phyloP scores from a whole-genome alignment of 1,140 invertebrate species.

The Medauroidea extradentata region DNA sequence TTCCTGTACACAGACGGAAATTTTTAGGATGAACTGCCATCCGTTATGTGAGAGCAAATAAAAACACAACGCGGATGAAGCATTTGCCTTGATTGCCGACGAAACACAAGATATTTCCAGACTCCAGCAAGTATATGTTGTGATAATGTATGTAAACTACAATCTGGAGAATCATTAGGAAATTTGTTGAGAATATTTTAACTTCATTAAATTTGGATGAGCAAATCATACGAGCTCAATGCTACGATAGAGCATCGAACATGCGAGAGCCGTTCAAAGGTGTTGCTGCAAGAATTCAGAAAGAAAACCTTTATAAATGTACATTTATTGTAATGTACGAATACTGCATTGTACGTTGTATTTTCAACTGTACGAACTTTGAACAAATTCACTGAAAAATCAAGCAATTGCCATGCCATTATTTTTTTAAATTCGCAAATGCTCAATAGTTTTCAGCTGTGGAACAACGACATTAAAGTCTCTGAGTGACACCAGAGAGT shows the following conservation, averaged over 20 bases:
- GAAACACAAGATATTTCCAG: slow-evolving; percentile 11
- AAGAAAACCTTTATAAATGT: slow-evolving; percentile 13
- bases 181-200: slow-evolving; percentile 12
- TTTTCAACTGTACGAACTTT: too few species aligned
- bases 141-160: slow-evolving; percentile 13
- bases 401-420: background rate
- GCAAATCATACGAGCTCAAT: slow-evolving; percentile 12
- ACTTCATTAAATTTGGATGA: slow-evolving; percentile 13
- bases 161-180: slow-evolving; percentile 11
- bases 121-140: slow-evolving; percentile 11
- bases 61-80: background rate
- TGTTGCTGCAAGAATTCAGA: slow-evolving; percentile 9
- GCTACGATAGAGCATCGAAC: slow-evolving; percentile 15
- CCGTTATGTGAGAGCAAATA: slow-evolving; percentile 2
- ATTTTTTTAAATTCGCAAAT: background rate
- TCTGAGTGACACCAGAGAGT: slow-evolving; percentile 4
- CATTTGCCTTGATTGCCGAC: slow-evolving; percentile 10
- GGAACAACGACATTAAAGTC: background rate
- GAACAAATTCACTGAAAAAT: background rate
- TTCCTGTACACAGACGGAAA: background rate
- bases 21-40: background rate
- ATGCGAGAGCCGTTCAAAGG: slow-evolving; percentile 12
- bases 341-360: background rate
- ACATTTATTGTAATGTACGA: slow-evolving; percentile 10
- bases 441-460: background rate